These are phyloP conservation scores for Noctua comes DNA, from an alignment of 2,888 invertebrate genomes.

Conservation along the genomic window DNA sequence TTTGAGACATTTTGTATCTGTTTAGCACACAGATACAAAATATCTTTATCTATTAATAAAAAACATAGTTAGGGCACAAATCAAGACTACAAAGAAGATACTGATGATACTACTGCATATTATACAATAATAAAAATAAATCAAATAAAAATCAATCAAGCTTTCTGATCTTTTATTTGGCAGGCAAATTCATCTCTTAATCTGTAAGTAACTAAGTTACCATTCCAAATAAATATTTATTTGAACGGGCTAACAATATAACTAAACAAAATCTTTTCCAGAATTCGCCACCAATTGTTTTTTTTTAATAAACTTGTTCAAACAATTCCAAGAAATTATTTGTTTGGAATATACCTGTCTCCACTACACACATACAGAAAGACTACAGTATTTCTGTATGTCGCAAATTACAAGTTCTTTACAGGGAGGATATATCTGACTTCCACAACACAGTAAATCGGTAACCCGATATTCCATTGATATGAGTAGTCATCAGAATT, in stretches of 20 bases:
- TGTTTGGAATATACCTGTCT: constrained; percentile 9
- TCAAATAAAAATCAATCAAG: neutral
- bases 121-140: too few relatives aligned
- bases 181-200: neutral
- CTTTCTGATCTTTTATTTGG: neutral
- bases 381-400: neutral
- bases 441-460: neutral
- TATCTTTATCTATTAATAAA: neutral
- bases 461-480: neutral
- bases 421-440: too few relatives aligned
- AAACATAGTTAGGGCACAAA: neutral
- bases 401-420: neutral
- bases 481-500: neutral
- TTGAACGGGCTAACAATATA: neutral
- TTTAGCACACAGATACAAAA: too few relatives aligned
- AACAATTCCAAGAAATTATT: constrained; percentile 17
- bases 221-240: neutral
- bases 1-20: neutral
- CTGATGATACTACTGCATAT: neutral
- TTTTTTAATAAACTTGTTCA: constrained; percentile 12
- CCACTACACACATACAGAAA: too few relatives aligned
- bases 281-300: neutral
- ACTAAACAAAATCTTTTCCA: neutral
- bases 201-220: neutral
- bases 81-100: neutral